Conservation (phyloP, 2,888 invertebrate genomes). For the Diarsia rubi region DNA sequence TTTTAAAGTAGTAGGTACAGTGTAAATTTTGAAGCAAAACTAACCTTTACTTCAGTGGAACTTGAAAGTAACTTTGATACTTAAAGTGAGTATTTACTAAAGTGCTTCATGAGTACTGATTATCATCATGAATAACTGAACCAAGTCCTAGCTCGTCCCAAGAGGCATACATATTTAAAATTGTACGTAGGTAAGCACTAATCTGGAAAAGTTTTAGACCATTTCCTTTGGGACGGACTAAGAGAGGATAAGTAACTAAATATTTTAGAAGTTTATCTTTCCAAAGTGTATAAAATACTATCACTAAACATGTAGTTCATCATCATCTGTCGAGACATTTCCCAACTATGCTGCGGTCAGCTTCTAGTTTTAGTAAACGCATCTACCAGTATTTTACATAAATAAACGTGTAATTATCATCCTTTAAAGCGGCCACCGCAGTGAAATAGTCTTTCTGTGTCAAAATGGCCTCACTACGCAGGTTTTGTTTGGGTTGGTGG, state of each 20-base stretch:
- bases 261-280: slow-evolving; percentile 9
- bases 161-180: slow-evolving; percentile 11
- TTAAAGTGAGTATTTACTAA: slow-evolving; percentile 29
- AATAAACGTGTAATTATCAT: neutral
- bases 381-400: too few species aligned
- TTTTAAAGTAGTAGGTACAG: neutral
- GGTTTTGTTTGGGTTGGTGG: neutral
- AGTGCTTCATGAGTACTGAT: slow-evolving; percentile 1
- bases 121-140: slow-evolving; percentile 5
- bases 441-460: neutral
- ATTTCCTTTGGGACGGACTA: slow-evolving; percentile 11
- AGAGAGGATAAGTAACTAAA: slow-evolving; percentile 1
- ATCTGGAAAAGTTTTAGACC: slow-evolving; percentile 5
- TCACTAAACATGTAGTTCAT: neutral
- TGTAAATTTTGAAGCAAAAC: slow-evolving; percentile 10
- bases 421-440: neutral
- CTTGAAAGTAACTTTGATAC: slow-evolving; percentile 27
- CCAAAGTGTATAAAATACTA: neutral
- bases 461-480: neutral
- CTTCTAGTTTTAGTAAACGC: too few species aligned
- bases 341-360: too few species aligned
- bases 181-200: neutral
- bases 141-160: neutral
- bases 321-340: too few species aligned
- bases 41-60: slow-evolving; percentile 21